A percentile compares a stretch with the other conserved stretches of the same genome.
These are phyloP conservation scores for Holacanthus passer DNA, from an alignment of 2,113 vertebrate species.

Conservation along the genomic window DNA sequence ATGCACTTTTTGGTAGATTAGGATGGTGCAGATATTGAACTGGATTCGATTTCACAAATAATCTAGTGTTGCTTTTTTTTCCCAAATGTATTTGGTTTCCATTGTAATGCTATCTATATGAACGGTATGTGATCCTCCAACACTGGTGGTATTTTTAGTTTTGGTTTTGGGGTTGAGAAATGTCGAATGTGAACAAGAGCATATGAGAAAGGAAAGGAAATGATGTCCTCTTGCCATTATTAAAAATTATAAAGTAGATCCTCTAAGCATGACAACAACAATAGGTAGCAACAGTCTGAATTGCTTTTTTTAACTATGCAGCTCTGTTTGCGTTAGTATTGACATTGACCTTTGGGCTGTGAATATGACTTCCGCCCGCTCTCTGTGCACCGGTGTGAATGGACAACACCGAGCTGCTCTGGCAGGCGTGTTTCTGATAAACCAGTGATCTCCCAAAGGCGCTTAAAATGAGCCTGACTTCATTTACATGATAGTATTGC, in stretches of 20 bases:
- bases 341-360: conserved; percentile 71
- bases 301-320: conserved; percentile 44
- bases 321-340: conserved; percentile 39
- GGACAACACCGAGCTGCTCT: conserved; percentile 58
- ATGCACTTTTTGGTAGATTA: conserved; percentile 34
- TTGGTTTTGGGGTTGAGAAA: conserved; percentile 7
- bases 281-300: conserved; percentile 14
- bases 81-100: conserved; percentile 10
- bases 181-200: neutral
- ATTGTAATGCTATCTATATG: neutral
- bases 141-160: neutral
- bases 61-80: conserved; percentile 24
- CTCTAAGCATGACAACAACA: conserved; percentile 4
- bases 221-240: neutral
- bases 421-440: conserved; percentile 68
- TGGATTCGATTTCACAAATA: conserved; percentile 35
- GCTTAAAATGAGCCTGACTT: conserved; percentile 50
- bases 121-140: neutral
- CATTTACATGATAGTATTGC: conserved; percentile 76
- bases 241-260: neutral
- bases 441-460: conserved; percentile 57
- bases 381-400: conserved; percentile 37
- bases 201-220: conserved; percentile 6
- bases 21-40: conserved; percentile 25
- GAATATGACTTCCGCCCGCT: conserved; percentile 46